Evolutionary conservation across 2,113 vertebrate genomes (phyloP).

Genomic region (Aptenodytes patagonicus): DNA sequence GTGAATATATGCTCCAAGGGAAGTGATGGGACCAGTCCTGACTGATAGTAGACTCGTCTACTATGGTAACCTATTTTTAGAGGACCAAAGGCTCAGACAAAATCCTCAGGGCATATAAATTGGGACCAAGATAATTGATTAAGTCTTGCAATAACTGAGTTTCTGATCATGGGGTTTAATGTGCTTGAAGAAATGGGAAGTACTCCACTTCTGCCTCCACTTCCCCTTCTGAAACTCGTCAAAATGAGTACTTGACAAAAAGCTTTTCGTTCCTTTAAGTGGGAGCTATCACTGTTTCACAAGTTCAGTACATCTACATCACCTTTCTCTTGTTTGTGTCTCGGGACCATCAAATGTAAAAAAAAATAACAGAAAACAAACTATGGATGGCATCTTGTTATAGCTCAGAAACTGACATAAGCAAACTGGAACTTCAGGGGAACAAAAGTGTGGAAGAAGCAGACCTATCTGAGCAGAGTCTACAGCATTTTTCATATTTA

Average conservation of each 20-base stretch:
- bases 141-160: not conserved
- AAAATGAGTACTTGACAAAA: not conserved
- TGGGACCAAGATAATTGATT: not conserved
- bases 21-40: not conserved
- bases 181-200: not conserved
- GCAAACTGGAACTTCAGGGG: not conserved
- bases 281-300: not conserved
- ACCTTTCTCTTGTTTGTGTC: not conserved
- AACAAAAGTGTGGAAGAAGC: not conserved
- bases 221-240: not conserved
- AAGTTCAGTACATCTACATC: not conserved
- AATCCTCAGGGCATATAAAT: not conserved
- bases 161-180: not conserved
- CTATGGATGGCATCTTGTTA: not conserved
- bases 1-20: not conserved
- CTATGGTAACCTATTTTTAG: not conserved
- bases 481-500: not conserved
- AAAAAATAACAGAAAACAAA: not conserved
- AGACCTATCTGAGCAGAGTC: not conserved
- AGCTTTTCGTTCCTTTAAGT: not conserved
- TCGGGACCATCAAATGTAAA: not conserved
- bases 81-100: not conserved
- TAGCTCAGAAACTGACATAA: not conserved
- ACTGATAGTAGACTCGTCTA: not conserved
- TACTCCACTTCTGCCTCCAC: not conserved